Evolutionary conservation across 2,113 vertebrate genomes (phyloP).

Genomic region (Paramormyrops kingsleyae): DNA sequence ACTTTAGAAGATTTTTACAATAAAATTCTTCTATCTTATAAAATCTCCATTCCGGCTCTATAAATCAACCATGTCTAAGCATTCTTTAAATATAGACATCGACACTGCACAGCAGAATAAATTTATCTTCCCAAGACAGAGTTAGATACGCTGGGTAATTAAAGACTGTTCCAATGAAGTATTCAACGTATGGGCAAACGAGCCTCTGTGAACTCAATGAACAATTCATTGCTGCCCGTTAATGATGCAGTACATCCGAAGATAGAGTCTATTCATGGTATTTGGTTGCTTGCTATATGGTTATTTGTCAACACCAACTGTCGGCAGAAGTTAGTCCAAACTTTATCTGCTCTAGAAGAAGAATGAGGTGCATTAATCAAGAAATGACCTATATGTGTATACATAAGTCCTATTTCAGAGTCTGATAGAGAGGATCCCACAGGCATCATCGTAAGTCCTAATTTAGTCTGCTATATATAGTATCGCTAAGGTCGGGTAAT

Average conservation of each 20-base stretch:
- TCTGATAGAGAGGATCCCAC: not conserved
- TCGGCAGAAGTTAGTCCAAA: not conserved
- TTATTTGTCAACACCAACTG: not conserved
- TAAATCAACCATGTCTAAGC: not conserved
- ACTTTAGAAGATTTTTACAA: not conserved
- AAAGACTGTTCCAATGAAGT: not conserved
- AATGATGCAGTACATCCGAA: conserved; percentile 1
- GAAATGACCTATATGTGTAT: not conserved
- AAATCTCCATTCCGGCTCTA: not conserved
- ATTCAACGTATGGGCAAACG: not conserved
- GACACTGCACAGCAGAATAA: not conserved
- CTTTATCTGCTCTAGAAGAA: not conserved
- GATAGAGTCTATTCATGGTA: not conserved
- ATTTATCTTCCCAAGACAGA: not conserved
- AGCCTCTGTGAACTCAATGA: not conserved
- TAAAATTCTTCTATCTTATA: not conserved
- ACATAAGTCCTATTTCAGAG: not conserved
- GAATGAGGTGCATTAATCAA: not conserved
- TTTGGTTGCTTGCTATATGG: not conserved
- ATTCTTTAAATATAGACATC: not conserved
- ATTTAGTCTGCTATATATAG: not conserved
- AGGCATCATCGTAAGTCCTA: not conserved
- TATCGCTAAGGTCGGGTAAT: not conserved
- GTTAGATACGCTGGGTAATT: not conserved
- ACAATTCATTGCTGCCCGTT: not conserved